Evolutionary conservation across 1,140 invertebrate species (phyloP), one percentile per base, ranked within the genome.

Genomic region (Drosophila nasuta): DNA sequence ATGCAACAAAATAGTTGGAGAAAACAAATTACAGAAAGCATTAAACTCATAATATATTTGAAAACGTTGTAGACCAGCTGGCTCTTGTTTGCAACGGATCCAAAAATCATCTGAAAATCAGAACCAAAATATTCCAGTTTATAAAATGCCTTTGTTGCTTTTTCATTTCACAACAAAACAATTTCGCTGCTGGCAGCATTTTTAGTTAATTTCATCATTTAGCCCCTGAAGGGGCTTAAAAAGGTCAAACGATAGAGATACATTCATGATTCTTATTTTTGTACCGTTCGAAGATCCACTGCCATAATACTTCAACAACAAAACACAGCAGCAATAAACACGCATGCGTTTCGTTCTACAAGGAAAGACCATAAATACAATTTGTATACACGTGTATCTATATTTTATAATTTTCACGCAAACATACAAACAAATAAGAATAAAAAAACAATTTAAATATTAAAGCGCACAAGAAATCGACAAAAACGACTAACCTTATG

Each of bases 121-220:
- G 38, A 43, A 30, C 17, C 54, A 46, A n/a, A 57, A 13, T 5
- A 13, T 2, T 28, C 13, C 38, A 60, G 46, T 13, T 46, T 48
- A 54, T 45, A 41, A 54, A 33, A 54, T 66, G 20, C 45, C 54
- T 81, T 38, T 74, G 43, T 85, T 66, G 68, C 58, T 66, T 77
- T 83, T 80, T 11, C 41, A 63, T 72, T 82, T 69, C 6, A 64
- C 51, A 45, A 60, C 49, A 66, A 38, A 38, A 38, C 35, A 10
- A 38, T 77, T 77, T 69, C 74, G 83, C 83, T 88, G 83, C 83
- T 89, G 83, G 83, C 83, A 89, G 83, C 83, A 66, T 56, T 75
- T 82, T 80, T 5, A 65, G 48, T 38, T 70, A 11, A 60, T 43
- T 51, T 67, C 25, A 64, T 46, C 7, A 51, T 11, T 8, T 7